Evolutionary conservation across 1,140 invertebrate species (phyloP).

Genomic region (Calliopsis andreniformis): DNA sequence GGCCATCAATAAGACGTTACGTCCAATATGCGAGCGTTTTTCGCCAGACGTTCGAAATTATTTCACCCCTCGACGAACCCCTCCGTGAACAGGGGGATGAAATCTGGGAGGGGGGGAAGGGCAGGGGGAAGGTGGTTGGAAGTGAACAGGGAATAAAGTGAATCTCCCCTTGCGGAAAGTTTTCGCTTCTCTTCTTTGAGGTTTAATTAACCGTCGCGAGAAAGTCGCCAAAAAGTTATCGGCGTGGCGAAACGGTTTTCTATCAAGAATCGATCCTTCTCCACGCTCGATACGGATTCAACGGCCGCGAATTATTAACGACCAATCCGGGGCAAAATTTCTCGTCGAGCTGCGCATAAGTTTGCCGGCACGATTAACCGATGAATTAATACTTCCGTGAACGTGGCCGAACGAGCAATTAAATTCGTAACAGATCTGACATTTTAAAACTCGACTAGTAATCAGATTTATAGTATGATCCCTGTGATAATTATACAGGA

Average conservation of each 20-base stretch:
- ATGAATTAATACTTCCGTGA: conserved; percentile 29
- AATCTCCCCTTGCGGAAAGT: conserved; percentile 8
- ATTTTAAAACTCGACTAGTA: not conserved
- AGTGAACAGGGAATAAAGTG: conserved; percentile 1
- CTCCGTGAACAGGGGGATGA: not conserved
- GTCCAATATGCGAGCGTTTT: conserved; percentile 48
- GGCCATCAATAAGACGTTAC: conserved; percentile 60
- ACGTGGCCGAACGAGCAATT: not conserved
- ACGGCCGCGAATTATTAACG: conserved; percentile 23
- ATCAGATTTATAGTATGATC: not conserved
- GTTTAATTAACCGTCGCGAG: conserved; percentile 21
- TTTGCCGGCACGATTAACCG: not conserved
- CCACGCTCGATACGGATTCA: conserved; percentile 1
- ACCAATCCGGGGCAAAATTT: not conserved
- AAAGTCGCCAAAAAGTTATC: not conserved
- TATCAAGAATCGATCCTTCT: not conserved
- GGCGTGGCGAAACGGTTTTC: not conserved
- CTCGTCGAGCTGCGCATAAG: not conserved
- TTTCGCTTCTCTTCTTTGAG: not conserved
- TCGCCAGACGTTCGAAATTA: conserved; percentile 27
- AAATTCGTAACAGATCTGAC: conserved; percentile 8
- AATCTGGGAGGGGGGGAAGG: not conserved
- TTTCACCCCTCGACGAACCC: conserved; percentile 23
- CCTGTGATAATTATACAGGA: not conserved
- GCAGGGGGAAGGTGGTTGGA: no score